These are phyloP conservation scores for Notamacropus eugenii DNA, from an alignment of 2,797 vertebrate genomes.

Conservation along the genomic window DNA sequence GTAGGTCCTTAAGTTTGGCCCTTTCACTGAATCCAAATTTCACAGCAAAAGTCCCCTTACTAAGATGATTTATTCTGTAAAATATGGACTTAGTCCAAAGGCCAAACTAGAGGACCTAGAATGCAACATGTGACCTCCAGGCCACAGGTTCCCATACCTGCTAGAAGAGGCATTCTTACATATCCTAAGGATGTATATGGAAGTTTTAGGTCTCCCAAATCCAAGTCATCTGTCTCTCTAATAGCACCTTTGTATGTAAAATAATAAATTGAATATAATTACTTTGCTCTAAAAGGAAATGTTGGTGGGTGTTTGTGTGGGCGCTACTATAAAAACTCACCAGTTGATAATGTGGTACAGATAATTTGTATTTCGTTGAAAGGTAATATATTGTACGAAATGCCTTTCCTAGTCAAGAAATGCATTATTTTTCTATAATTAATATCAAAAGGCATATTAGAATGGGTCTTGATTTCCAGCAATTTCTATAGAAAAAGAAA, in stretches of 20 bases:
- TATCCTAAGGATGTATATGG: neutral
- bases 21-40: too few relatives aligned
- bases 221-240: neutral
- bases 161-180: neutral
- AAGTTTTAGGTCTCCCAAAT: neutral
- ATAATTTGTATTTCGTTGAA: conserved; percentile 3
- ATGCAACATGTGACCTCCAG: too few relatives aligned
- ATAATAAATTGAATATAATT: neutral
- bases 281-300: conserved; percentile 16
- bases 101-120: too few relatives aligned
- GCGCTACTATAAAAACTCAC: conserved; percentile 15
- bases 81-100: too few relatives aligned
- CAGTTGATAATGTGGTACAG: neutral
- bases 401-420: conserved; percentile 23
- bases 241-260: neutral
- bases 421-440: conserved; percentile 19
- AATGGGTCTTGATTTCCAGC: conserved; percentile 2
- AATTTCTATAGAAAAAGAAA: conserved; percentile 42
- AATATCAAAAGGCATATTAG: neutral
- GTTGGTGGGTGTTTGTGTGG: neutral
- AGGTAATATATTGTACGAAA: conserved; percentile 2
- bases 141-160: too few relatives aligned
- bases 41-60: too few relatives aligned
- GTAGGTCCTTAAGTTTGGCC: too few relatives aligned
- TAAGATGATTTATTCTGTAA: too few relatives aligned